phyloP scores from a whole-genome alignment of 2,888 invertebrate species.

The Vannuccia rotundouncinata region DNA sequence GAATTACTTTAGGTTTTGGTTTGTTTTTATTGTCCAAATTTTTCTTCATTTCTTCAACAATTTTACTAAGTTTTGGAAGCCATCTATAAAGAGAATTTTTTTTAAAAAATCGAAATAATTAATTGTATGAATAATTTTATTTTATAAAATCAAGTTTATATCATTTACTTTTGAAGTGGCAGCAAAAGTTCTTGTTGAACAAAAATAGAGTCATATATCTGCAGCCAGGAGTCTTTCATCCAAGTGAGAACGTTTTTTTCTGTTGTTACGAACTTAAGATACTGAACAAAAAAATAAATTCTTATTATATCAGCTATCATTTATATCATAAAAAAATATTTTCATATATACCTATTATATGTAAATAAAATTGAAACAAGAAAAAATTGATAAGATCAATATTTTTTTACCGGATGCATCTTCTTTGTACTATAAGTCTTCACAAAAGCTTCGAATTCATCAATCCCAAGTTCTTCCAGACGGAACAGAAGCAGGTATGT shows the following conservation, averaged over 20 bases:
- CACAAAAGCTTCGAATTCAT: constrained; percentile 50
- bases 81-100: too few species aligned
- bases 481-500: constrained; percentile 51
- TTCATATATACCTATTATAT: too few species aligned
- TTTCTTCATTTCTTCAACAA: constrained; percentile 46
- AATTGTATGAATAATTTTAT: neutral
- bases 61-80: constrained; percentile 49
- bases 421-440: constrained; percentile 48
- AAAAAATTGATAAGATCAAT: too few species aligned
- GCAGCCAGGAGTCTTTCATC: constrained; percentile 54
- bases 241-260: constrained; percentile 50
- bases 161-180: constrained; percentile 47
- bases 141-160: neutral
- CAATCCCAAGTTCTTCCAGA: constrained; percentile 51
- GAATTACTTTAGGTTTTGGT: constrained; percentile 43
- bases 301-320: too few species aligned
- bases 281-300: constrained; percentile 44
- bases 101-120: too few species aligned
- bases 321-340: too few species aligned
- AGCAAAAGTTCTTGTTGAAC: constrained; percentile 50
- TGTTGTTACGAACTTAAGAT: constrained; percentile 50
- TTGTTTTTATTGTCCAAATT: constrained; percentile 48
- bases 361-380: too few species aligned
- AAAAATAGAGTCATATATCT: constrained; percentile 50
- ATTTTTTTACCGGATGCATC: constrained; percentile 52